Evolutionary conservation across 2,113 vertebrate species (phyloP).

Genomic region (Aptenodytes patagonicus): DNA sequence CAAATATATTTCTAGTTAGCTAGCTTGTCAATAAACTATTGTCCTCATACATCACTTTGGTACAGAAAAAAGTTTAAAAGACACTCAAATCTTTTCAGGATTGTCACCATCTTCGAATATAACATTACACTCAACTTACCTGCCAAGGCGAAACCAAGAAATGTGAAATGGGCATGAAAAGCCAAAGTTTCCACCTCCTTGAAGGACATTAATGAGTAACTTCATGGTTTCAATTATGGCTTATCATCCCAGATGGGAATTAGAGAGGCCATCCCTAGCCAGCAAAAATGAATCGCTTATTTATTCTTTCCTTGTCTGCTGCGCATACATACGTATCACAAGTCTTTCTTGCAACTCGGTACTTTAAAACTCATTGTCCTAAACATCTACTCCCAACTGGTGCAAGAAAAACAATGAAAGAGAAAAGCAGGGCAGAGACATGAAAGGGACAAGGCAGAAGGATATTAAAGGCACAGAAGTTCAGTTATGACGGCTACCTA

Average conservation of each 20-base stretch:
- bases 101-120: not conserved
- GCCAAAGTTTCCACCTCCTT: slow-evolving; percentile 25
- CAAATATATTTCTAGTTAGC: not conserved
- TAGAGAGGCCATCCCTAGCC: slow-evolving; percentile 9
- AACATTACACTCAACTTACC: not conserved
- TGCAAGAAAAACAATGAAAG: not conserved
- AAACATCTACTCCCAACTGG: not conserved
- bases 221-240: slow-evolving; percentile 5
- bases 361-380: not conserved
- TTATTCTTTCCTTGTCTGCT: not conserved
- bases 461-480: not conserved
- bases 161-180: not conserved
- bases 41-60: not conserved
- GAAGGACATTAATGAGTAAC: slow-evolving; percentile 52
- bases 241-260: slow-evolving; percentile 36
- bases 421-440: not conserved
- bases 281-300: slow-evolving; percentile 7
- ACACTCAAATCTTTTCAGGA: not conserved
- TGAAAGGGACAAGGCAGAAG: not conserved
- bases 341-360: not conserved
- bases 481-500: not conserved
- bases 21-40: not conserved
- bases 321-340: not conserved
- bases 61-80: not conserved
- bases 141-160: not conserved